Conservation (phyloP, 2,113 vertebrate species). For the Leucopsar rothschildi region DNA sequence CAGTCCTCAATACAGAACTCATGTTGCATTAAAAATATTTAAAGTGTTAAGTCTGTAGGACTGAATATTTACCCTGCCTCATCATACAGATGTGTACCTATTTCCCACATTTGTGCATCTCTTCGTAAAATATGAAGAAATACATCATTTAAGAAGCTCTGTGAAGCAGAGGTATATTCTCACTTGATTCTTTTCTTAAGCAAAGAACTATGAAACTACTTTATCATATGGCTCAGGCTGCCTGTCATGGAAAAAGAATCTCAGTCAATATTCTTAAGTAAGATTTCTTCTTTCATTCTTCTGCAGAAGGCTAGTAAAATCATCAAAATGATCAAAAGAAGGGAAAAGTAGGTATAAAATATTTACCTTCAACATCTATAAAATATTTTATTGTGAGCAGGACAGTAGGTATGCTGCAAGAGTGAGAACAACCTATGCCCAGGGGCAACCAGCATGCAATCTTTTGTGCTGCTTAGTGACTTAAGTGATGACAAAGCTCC, state of each 20-base stretch:
- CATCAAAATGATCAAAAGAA: neutral
- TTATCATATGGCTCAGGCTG: neutral
- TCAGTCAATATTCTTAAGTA: neutral
- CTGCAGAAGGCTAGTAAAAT: neutral
- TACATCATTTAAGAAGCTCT: neutral
- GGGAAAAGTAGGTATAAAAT: neutral
- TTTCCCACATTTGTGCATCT: neutral
- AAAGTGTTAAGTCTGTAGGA: neutral
- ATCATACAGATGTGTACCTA: neutral
- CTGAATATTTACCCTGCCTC: neutral
- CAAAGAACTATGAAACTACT: neutral
- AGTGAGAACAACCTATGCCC: neutral
- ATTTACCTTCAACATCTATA: neutral
- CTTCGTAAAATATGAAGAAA: neutral
- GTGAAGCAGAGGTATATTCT: neutral
- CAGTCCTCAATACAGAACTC: neutral
- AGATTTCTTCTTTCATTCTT: neutral
- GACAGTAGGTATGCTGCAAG: neutral
- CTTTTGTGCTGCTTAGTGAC: neutral
- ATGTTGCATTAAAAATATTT: neutral
- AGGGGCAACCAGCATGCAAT: neutral
- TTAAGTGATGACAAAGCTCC: neutral
- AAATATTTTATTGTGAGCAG: neutral
- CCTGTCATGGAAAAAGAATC: neutral
- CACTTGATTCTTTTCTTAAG: neutral